Conservation (phyloP, 1,140 invertebrate species). For the Protaetia brevitarsis region DNA sequence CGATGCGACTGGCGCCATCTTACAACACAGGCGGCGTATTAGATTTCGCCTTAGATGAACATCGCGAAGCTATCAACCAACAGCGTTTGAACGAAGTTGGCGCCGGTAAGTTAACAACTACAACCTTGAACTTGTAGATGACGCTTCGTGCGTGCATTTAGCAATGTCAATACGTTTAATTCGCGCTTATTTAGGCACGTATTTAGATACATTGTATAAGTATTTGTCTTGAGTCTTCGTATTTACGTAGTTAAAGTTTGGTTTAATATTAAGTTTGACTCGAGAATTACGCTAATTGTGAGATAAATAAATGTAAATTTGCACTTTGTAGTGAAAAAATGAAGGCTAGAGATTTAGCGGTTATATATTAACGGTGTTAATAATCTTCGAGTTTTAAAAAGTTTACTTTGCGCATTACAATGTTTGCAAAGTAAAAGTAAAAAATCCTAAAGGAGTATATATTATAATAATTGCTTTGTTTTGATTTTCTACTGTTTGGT, state of each 20-base stretch:
- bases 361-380: background rate
- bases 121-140: constrained; percentile 24
- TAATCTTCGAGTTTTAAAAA: background rate
- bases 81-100: constrained; percentile 50
- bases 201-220: too few relatives aligned
- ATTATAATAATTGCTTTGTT: background rate
- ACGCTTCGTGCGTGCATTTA: background rate
- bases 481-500: background rate
- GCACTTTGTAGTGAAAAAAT: too few relatives aligned
- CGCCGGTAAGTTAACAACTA: constrained; percentile 49
- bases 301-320: constrained; percentile 7
- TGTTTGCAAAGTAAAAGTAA: constrained; percentile 3
- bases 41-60: constrained; percentile 69
- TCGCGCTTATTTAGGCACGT: too few relatives aligned
- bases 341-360: background rate
- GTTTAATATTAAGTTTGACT: too few relatives aligned
- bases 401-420: background rate
- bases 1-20: constrained; percentile 66
- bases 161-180: too few relatives aligned
- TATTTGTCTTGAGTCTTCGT: too few relatives aligned
- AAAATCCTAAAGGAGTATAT: background rate
- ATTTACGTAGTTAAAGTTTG: too few relatives aligned
- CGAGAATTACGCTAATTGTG: background rate
- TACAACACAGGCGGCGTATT: constrained; percentile 59
- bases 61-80: constrained; percentile 50